These are phyloP conservation scores for Malacoraja senta DNA, from an alignment of 2,797 vertebrate genomes.

Conservation along the genomic window DNA sequence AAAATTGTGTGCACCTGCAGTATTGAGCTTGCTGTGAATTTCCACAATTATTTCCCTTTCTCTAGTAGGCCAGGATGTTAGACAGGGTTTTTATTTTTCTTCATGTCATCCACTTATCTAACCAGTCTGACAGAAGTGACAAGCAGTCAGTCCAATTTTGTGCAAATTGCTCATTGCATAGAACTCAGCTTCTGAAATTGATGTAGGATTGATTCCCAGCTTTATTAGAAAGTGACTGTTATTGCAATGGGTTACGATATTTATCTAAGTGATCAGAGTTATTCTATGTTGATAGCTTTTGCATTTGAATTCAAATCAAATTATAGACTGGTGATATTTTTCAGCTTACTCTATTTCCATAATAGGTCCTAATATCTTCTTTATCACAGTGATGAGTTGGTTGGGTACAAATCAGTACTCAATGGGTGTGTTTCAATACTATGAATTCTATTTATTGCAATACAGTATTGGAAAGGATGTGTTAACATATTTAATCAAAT, in stretches of 20 bases:
- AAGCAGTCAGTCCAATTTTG: neutral
- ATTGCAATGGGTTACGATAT: neutral
- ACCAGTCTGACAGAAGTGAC: neutral
- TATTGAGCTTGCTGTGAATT: neutral
- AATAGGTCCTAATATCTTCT: neutral
- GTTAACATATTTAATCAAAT: no score
- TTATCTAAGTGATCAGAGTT: slow-evolving; percentile 5
- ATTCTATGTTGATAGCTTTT: neutral
- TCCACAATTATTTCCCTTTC: neutral
- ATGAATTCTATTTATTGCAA: neutral
- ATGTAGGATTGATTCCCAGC: neutral
- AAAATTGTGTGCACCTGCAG: no score
- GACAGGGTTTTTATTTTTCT: neutral
- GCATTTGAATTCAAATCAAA: slow-evolving; percentile 23
- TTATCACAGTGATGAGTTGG: neutral
- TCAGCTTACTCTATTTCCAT: neutral
- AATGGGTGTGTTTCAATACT: neutral
- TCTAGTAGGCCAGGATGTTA: neutral
- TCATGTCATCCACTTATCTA: neutral
- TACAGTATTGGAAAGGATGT: neutral
- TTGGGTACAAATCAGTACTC: neutral
- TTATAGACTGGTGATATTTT: neutral
- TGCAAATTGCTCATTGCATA: slow-evolving; percentile 8
- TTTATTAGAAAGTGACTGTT: neutral
- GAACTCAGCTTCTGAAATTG: neutral